phyloP scores from a whole-genome alignment of 2,113 vertebrate genomes.

The Solenodon paradoxus region DNA sequence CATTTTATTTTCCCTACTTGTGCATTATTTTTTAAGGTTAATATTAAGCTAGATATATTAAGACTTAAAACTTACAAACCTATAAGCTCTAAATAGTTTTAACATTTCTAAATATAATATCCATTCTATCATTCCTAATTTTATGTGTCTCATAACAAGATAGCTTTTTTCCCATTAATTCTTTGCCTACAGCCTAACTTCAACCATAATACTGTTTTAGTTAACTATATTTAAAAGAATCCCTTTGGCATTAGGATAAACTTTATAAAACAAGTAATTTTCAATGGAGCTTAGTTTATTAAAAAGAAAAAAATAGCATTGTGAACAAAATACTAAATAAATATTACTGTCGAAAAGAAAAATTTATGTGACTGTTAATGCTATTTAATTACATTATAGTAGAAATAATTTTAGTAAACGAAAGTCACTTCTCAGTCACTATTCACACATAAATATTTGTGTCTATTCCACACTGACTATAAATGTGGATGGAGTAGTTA shows the following conservation, averaged over 20 bases:
- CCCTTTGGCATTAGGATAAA: slow-evolving; percentile 48
- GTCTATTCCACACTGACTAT: neutral
- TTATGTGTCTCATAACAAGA: slow-evolving; percentile 73
- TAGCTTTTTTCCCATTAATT: slow-evolving; percentile 79
- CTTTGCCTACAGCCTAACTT: slow-evolving; percentile 75
- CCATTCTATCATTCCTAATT: slow-evolving; percentile 76
- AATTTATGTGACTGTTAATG: too few relatives aligned
- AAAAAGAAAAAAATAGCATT: neutral
- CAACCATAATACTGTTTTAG: slow-evolving; percentile 76
- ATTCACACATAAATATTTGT: neutral
- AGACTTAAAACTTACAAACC: slow-evolving; percentile 70
- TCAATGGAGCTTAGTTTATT: slow-evolving; percentile 1
- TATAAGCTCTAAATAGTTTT: slow-evolving; percentile 71
- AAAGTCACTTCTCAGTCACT: neutral
- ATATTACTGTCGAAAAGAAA: too few relatives aligned
- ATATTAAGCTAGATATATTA: slow-evolving; percentile 66
- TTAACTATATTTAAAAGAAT: slow-evolving; percentile 74
- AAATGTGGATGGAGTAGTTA: neutral
- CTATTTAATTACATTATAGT: slow-evolving; percentile 7
- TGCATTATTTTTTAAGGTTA: slow-evolving; percentile 63
- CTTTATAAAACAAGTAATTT: slow-evolving; percentile 45
- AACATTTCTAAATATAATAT: slow-evolving; percentile 78
- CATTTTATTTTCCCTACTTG: neutral
- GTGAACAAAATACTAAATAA: too few relatives aligned
- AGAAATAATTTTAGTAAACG: slow-evolving; percentile 15